Conservation (phyloP, 2,888 invertebrate species). For the Clivina fossor region DNA sequence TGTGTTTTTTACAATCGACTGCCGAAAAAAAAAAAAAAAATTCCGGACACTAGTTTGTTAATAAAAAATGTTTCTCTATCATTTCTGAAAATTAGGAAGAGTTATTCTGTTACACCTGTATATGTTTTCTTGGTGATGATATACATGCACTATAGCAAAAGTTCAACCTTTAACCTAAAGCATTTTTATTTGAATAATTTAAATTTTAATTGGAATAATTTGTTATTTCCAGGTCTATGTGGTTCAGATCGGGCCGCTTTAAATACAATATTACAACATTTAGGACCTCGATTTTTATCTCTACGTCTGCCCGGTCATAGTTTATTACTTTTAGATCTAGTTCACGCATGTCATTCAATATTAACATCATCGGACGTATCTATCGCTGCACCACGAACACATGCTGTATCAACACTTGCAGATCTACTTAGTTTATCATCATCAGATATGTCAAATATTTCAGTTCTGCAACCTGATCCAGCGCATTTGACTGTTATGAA, state of each 20-base stretch:
- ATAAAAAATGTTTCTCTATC: too few species aligned
- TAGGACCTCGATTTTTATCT: slow-evolving; percentile 84
- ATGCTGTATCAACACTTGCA: slow-evolving; percentile 87
- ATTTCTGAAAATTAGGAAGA: too few species aligned
- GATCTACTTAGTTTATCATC: slow-evolving; percentile 82
- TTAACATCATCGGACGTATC: slow-evolving; percentile 78
- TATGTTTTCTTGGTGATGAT: too few species aligned
- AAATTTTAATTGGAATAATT: slow-evolving; percentile 32
- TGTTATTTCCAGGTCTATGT: slow-evolving; percentile 56
- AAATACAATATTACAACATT: slow-evolving; percentile 73
- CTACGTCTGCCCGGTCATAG: slow-evolving; percentile 87
- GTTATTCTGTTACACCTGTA: too few species aligned
- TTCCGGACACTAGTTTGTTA: too few species aligned
- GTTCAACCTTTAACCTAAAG: too few species aligned
- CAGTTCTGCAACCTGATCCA: slow-evolving; percentile 61
- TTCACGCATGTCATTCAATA: slow-evolving; percentile 86
- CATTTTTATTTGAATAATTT: too few species aligned
- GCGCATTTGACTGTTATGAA: slow-evolving; percentile 58
- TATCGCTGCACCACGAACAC: slow-evolving; percentile 72
- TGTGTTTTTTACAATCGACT: too few species aligned
- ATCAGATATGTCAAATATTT: slow-evolving; percentile 56
- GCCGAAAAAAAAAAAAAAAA: too few species aligned
- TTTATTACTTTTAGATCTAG: slow-evolving; percentile 82
- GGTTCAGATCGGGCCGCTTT: slow-evolving; percentile 74
- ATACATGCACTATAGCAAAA: too few species aligned